A percentile compares a stretch with the other conserved stretches of the same genome.
phyloP scores from a whole-genome alignment of 2,797 vertebrate genomes.

The Columba guinea region DNA sequence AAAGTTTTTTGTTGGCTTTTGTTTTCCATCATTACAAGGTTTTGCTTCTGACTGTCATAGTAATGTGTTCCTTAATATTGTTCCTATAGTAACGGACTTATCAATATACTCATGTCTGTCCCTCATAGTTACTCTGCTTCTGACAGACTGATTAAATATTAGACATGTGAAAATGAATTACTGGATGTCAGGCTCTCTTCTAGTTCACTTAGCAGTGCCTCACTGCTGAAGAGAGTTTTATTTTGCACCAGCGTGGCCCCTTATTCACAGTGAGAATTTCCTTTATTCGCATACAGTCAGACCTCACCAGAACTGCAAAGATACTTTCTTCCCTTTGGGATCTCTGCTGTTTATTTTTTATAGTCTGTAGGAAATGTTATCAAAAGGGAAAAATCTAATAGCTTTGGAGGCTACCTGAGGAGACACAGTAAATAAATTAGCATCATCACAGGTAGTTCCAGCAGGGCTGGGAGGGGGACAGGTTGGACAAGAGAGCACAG shows the following conservation, averaged over 20 bases:
- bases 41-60: not conserved
- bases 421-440: constrained; percentile 3
- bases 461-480: not conserved
- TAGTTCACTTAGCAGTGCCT: not conserved
- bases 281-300: not conserved
- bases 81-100: not conserved
- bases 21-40: not conserved
- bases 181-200: not conserved
- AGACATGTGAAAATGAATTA: not conserved
- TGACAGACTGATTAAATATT: not conserved
- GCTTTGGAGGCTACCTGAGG: constrained; percentile 1
- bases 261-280: not conserved
- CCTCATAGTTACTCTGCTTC: not conserved
- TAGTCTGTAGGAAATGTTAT: constrained; percentile 3
- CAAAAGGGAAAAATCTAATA: constrained; percentile 14
- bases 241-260: not conserved
- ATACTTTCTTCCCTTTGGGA: not conserved
- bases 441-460: not conserved
- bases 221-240: not conserved
- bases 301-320: not conserved
- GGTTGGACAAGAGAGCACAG: constrained; percentile 25
- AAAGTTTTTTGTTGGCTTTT: not conserved
- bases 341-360: constrained; percentile 1
- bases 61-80: not conserved
- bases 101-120: not conserved